phyloP scores from a whole-genome alignment of 2,797 vertebrate genomes.

The Euphonia xanthogaster region DNA sequence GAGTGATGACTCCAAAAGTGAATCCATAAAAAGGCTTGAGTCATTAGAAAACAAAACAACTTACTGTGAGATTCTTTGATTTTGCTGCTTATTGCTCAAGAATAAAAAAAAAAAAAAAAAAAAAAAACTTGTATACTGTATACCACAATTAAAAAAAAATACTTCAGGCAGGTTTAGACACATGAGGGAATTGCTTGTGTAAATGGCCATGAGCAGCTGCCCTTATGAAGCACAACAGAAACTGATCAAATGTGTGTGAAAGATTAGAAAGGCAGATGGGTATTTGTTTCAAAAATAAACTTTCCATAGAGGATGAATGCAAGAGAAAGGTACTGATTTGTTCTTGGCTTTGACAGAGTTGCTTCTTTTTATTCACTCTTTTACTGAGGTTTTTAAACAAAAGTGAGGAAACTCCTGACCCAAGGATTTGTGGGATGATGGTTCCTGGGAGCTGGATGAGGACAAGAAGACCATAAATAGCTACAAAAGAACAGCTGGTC shows the following conservation, averaged over 20 bases:
- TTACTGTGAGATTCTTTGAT: conserved; percentile 53
- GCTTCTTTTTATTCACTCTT: not conserved
- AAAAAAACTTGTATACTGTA: not conserved
- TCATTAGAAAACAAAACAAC: conserved; percentile 56
- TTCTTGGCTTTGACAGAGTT: not conserved
- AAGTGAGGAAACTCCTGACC: not conserved
- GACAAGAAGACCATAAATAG: not conserved
- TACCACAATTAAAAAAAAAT: not conserved
- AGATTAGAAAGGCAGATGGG: not conserved
- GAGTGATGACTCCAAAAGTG: conserved; percentile 29
- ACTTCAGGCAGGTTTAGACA: conserved; percentile 50
- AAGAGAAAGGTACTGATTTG: not conserved
- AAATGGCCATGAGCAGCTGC: conserved; percentile 12
- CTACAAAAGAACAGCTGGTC: not conserved
- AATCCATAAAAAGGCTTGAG: conserved; percentile 53
- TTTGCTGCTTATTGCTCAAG: conserved; percentile 62
- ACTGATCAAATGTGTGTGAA: not conserved
- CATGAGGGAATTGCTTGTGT: not conserved
- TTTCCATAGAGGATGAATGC: not conserved
- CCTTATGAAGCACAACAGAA: conserved; percentile 10
- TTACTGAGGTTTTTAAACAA: not conserved
- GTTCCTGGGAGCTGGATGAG: not conserved
- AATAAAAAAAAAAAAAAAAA: not conserved
- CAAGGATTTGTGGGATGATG: not conserved
- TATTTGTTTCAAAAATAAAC: not conserved